These are phyloP conservation scores for Propithecus perrieri DNA, from an alignment of 2,797 vertebrate species.

Conservation along the genomic window DNA sequence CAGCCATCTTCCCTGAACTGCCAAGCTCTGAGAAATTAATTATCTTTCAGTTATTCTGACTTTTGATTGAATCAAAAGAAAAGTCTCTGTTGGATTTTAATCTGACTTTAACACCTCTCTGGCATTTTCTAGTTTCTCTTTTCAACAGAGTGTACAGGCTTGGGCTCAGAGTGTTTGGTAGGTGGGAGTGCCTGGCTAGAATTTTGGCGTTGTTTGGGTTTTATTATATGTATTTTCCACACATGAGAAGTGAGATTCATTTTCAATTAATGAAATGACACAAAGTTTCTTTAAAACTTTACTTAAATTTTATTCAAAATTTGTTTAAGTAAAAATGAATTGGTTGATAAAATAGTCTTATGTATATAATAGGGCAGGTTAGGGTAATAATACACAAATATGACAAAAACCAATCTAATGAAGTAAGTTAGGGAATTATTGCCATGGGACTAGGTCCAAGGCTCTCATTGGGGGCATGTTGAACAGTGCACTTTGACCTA, in stretches of 20 bases:
- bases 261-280: neutral
- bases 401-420: neutral
- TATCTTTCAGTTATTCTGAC: neutral
- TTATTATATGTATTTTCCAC: neutral
- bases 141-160: neutral
- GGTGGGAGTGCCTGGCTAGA: neutral
- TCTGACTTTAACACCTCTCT: neutral
- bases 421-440: neutral
- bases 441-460: neutral
- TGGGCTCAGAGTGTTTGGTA: neutral
- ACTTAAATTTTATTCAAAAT: conserved; percentile 3
- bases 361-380: neutral
- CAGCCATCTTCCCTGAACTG: too few relatives aligned
- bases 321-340: neutral
- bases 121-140: neutral
- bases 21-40: neutral
- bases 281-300: neutral
- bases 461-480: accelerated
- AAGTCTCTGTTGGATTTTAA: neutral
- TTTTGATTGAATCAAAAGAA: neutral
- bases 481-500: neutral
- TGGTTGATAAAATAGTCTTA: neutral
- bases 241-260: neutral
- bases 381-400: neutral
- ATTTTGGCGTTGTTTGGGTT: neutral